These are phyloP conservation scores for Lynx canadensis DNA, from an alignment of 2,113 vertebrate genomes.

Conservation along the genomic window DNA sequence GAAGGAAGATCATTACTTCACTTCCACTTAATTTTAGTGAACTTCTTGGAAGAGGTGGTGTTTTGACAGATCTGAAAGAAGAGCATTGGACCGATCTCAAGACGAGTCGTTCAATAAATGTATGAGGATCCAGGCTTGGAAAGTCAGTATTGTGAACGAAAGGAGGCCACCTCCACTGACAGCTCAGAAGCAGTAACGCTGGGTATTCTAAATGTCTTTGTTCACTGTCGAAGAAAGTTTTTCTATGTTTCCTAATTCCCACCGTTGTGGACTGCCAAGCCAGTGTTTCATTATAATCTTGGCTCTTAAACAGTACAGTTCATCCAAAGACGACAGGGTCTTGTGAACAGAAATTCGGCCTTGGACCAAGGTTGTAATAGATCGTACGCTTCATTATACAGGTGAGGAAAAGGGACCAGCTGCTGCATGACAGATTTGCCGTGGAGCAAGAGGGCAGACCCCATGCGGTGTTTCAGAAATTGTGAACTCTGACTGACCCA, in stretches of 20 bases:
- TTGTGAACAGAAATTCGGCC: conserved; percentile 65
- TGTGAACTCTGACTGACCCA: background rate
- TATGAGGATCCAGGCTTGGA: background rate
- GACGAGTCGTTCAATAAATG: background rate
- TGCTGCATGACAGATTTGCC: background rate
- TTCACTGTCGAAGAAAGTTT: background rate
- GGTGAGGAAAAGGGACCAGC: conserved; percentile 41
- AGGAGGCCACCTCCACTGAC: background rate
- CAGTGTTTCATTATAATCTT: conserved; percentile 56
- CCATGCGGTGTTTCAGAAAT: background rate
- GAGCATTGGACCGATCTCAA: background rate
- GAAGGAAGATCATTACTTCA: background rate
- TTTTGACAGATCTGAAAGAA: conserved; percentile 41
- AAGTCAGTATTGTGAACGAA: background rate
- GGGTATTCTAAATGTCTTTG: background rate
- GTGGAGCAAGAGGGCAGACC: background rate
- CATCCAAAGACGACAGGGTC: conserved; percentile 39
- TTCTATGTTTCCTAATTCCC: background rate
- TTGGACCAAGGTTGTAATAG: conserved; percentile 52
- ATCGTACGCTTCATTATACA: conserved; percentile 36
- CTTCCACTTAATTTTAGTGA: background rate
- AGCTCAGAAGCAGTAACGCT: background rate
- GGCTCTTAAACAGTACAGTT: conserved; percentile 24
- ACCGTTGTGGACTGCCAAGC: background rate
- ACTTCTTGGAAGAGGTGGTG: conserved; percentile 43